phyloP scores from a whole-genome alignment of 2,888 invertebrate genomes.

The Macrosoma leucophasiata region DNA sequence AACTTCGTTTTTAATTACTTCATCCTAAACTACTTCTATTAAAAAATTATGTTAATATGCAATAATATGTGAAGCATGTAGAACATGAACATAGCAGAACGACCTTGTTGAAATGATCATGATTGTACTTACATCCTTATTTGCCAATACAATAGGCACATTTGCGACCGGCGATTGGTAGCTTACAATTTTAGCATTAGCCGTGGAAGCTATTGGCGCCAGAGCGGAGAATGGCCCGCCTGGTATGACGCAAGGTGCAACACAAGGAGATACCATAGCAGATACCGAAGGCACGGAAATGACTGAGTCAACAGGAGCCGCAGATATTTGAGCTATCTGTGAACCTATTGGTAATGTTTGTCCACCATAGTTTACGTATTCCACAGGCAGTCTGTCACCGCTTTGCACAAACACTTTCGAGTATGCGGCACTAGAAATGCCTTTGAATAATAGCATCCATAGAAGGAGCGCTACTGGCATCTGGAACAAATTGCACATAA shows the following conservation, averaged over 20 bases:
- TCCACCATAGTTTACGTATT: slow-evolving; percentile 46
- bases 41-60: no score
- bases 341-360: slow-evolving; percentile 35
- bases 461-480: slow-evolving; percentile 32
- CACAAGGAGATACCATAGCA: slow-evolving; percentile 43
- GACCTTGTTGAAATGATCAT: slow-evolving; percentile 7
- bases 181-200: slow-evolving; percentile 40
- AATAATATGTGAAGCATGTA: no score
- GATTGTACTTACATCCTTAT: slow-evolving; percentile 42
- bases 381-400: slow-evolving; percentile 36
- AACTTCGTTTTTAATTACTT: no score
- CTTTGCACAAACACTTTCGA: slow-evolving; percentile 57
- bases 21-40: no score
- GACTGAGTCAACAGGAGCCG: slow-evolving; percentile 35
- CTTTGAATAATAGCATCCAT: slow-evolving; percentile 30
- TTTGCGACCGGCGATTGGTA: slow-evolving; percentile 40
- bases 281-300: slow-evolving; percentile 34
- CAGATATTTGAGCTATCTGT: slow-evolving; percentile 41
- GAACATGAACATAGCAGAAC: no score
- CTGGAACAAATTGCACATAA: slow-evolving; percentile 38
- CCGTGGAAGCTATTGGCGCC: slow-evolving; percentile 32
- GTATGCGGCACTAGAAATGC: slow-evolving; percentile 38
- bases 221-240: slow-evolving; percentile 33
- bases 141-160: slow-evolving; percentile 42
- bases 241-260: slow-evolving; percentile 50